Evolutionary conservation across 1,140 invertebrate species (phyloP), one percentile per base, ranked within the genome.

Genomic region (Microplitis mediator): DNA sequence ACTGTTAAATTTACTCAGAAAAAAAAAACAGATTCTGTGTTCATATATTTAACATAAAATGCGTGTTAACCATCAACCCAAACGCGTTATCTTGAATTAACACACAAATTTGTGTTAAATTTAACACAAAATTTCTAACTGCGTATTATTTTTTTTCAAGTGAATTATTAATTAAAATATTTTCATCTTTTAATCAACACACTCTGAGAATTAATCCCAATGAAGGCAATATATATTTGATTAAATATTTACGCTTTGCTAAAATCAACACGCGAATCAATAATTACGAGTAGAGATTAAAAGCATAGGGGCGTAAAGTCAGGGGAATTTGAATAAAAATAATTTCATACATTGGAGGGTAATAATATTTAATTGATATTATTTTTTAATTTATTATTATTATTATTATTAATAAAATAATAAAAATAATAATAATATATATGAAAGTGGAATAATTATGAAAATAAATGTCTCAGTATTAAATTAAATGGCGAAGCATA

Each of bases 271-370:
- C 61, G 76, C 69, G 79, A 78, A 79, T 80, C 78, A 80, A 79
- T 80, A 82, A 82, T 82, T 80, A 81, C 78, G 77, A 78, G 39
- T 45, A 6, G 77, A 77, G 76, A 81, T 82, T 79, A 79, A 81
- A 82, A 80, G 76, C 77, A 72, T 72, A 76, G 36, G 71, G 64
- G 71, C 45, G 64, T 51, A 32, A 68, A 56, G 39, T 66, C 62
- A 66, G 64, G 9, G 50, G 3, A 35, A 35, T 34, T 45, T 68
- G n/a, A 66, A 31, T 13, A 60, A 45, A 66, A 67, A 58, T 58
- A 23, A 58, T 58, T 23, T 58, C 31, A 31, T 58, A 31, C 56
- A 58, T 23, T 23, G 5, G 9, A 31, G 1, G 9, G 16, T 58
- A 58, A 39, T 58, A 58, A 23, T 58, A 23, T 31, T 23, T n/a